Conservation (phyloP, 2,113 vertebrate genomes). For the Eretmochelys imbricata region DNA sequence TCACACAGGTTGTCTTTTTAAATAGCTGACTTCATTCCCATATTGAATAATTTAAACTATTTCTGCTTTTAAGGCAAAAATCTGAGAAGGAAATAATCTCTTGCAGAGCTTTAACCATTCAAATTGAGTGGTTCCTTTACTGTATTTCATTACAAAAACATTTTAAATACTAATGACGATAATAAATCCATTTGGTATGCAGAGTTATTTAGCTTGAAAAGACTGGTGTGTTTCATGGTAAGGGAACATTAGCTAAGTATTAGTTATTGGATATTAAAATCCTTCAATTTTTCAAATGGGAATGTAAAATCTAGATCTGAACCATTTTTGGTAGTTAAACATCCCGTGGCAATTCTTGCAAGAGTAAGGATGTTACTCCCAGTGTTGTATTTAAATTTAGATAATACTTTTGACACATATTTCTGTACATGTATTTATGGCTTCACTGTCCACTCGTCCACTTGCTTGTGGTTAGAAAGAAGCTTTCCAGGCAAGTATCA, state of each 20-base stretch:
- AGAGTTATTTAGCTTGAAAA: slow-evolving; percentile 23
- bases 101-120: neutral
- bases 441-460: neutral
- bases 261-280: slow-evolving; percentile 58
- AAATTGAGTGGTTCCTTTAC: slow-evolving; percentile 51
- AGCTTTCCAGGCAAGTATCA: neutral
- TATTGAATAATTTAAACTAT: slow-evolving; percentile 44
- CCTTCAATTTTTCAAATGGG: neutral
- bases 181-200: slow-evolving; percentile 54
- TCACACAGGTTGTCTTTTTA: slow-evolving; percentile 20
- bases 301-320: slow-evolving; percentile 11
- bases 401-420: neutral
- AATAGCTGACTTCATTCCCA: neutral
- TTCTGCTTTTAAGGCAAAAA: slow-evolving; percentile 10
- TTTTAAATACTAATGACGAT: slow-evolving; percentile 56
- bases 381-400: neutral
- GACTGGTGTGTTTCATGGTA: slow-evolving; percentile 32
- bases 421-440: neutral
- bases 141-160: slow-evolving; percentile 30
- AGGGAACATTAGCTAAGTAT: slow-evolving; percentile 19
- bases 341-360: neutral
- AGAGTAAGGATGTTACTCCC: neutral
- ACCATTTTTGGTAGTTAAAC: neutral
- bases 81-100: neutral
- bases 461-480: neutral